Percentiles rank a stretch among this genome's conserved stretches.
Conservation (phyloP, 2,888 invertebrate genomes). For the Arrhopalites spinosus region DNA sequence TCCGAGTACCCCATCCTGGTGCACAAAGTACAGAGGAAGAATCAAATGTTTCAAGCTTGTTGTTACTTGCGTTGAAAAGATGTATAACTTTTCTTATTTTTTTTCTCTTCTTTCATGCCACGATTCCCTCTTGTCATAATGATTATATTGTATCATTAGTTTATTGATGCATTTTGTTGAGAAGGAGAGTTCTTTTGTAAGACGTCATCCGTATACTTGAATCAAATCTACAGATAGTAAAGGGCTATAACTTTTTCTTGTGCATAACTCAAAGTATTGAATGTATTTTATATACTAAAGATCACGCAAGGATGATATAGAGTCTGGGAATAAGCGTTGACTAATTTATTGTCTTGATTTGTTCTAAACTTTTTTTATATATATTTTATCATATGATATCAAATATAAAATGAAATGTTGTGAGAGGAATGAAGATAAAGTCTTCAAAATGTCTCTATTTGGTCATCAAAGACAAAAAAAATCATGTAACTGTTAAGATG, state of each 20-base stretch:
- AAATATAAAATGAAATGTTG: no score
- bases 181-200: not conserved
- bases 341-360: constrained; percentile 16
- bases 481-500: no score
- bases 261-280: not conserved
- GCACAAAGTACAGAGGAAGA: not conserved
- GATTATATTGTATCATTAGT: not conserved
- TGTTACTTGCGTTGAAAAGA: no score
- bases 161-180: not conserved
- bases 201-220: no score
- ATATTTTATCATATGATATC: no score
- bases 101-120: not conserved
- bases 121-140: not conserved
- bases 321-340: constrained; percentile 4
- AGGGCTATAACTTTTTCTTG: no score
- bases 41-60: not conserved
- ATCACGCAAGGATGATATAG: not conserved
- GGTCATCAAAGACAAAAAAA: constrained; percentile 13
- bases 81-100: not conserved
- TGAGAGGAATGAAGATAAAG: constrained; percentile 11
- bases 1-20: not conserved
- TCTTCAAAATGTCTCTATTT: constrained; percentile 20
- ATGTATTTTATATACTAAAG: not conserved
- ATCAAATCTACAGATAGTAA: no score
- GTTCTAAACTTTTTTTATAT: no score